These are phyloP conservation scores for Maccullochella peelii DNA, from an alignment of 2,113 vertebrate species.

Conservation along the genomic window DNA sequence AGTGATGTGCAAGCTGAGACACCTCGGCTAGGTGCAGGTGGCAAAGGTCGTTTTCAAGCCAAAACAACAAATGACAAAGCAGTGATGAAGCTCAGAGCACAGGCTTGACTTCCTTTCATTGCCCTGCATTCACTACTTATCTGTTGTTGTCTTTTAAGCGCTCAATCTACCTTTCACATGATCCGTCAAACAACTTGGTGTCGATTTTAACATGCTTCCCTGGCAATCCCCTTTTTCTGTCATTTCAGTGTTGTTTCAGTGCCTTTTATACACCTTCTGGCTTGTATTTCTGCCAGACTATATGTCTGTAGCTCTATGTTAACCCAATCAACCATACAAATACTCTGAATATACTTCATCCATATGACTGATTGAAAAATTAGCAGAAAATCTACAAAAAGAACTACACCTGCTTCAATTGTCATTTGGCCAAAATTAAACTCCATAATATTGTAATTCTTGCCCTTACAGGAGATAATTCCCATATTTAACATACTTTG, in stretches of 20 bases:
- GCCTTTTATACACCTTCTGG: background rate
- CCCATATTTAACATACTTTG: background rate
- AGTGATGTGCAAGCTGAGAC: background rate
- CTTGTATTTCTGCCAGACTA: background rate
- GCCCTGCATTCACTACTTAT: background rate
- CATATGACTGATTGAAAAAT: background rate
- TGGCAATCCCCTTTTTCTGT: background rate
- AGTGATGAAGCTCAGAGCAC: background rate
- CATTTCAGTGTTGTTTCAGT: background rate
- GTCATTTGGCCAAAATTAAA: background rate
- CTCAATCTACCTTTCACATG: background rate
- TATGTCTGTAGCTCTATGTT: background rate
- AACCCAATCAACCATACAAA: background rate
- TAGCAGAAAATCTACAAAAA: background rate
- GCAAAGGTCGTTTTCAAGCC: background rate
- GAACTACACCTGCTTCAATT: background rate
- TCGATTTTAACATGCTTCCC: background rate
- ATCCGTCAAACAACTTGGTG: background rate
- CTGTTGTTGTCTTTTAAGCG: background rate
- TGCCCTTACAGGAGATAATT: background rate
- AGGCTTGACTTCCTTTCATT: background rate
- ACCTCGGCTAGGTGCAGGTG: background rate
- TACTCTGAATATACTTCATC: background rate
- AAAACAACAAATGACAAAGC: conserved; percentile 1
- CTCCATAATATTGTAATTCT: too few species aligned